Evolutionary conservation across 2,888 invertebrate genomes (phyloP).

Genomic region (Andrena minutula): DNA sequence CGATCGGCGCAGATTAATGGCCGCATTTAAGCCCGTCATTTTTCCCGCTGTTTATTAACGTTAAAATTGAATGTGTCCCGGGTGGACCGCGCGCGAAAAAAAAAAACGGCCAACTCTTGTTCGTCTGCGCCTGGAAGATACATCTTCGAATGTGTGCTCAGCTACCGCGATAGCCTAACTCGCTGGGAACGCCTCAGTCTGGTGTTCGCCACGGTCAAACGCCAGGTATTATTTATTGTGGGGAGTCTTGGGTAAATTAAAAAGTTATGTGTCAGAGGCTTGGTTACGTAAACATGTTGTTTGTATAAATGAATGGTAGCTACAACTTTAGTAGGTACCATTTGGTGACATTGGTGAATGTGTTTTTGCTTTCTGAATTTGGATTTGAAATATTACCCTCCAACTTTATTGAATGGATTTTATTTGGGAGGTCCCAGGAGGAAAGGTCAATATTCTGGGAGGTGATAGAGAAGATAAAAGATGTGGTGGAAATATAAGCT

Average conservation of each 20-base stretch:
- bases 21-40: slow-evolving; percentile 75
- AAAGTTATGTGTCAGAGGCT: slow-evolving; percentile 47
- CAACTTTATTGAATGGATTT: no score
- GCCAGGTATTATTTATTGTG: slow-evolving; percentile 63
- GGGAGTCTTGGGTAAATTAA: slow-evolving; percentile 53
- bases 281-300: neutral
- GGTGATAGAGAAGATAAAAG: no score
- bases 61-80: slow-evolving; percentile 79
- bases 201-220: slow-evolving; percentile 34
- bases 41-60: slow-evolving; percentile 79
- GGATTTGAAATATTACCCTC: no score
- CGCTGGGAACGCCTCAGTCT: slow-evolving; percentile 61
- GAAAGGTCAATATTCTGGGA: no score
- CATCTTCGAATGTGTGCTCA: slow-evolving; percentile 65
- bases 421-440: no score
- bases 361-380: no score
- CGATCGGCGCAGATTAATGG: slow-evolving; percentile 80
- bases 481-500: no score
- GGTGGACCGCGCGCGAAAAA: slow-evolving; percentile 54
- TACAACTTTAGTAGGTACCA: no score
- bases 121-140: slow-evolving; percentile 42
- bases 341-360: no score
- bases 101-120: slow-evolving; percentile 47
- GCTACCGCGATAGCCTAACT: slow-evolving; percentile 53
- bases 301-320: no score